phyloP scores from a whole-genome alignment of 2,888 invertebrate genomes.

The Stenodema calcarata region DNA sequence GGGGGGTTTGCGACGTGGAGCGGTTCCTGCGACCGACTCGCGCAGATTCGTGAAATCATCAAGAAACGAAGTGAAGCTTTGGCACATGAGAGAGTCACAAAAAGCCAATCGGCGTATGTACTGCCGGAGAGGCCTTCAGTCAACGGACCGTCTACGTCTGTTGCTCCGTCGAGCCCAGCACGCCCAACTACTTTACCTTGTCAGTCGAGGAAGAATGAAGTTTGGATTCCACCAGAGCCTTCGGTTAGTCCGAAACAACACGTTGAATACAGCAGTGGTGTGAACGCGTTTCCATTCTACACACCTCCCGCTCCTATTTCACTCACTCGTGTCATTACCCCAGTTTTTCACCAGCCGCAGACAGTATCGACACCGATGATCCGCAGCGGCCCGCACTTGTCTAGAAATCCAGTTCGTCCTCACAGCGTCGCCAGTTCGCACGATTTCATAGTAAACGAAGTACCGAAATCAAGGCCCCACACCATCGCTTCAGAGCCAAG shows the following conservation, averaged over 20 bases:
- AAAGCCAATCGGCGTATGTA: conserved; percentile 54
- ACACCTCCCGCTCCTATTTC: conserved; percentile 65
- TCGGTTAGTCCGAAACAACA: conserved; percentile 58
- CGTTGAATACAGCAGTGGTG: conserved; percentile 60
- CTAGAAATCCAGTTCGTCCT: conserved; percentile 49
- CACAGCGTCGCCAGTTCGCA: conserved; percentile 29
- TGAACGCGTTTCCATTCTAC: conserved; percentile 64
- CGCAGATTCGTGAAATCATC: conserved; percentile 54
- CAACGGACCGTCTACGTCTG: conserved; percentile 7
- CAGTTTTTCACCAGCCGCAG: conserved; percentile 59
- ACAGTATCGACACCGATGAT: conserved; percentile 59
- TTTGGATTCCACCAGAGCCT: conserved; percentile 56
- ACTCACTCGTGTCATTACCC: conserved; percentile 48
- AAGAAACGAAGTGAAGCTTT: conserved; percentile 52
- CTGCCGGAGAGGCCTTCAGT: neutral
- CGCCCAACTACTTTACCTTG: conserved; percentile 61
- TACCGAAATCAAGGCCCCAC: conserved; percentile 65
- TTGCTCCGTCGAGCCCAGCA: conserved; percentile 58
- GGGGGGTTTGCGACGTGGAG: conserved; percentile 59
- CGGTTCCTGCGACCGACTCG: conserved; percentile 57
- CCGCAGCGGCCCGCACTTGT: conserved; percentile 51
- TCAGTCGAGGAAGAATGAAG: conserved; percentile 51
- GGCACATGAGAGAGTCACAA: conserved; percentile 53
- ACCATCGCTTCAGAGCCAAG: conserved; percentile 66
- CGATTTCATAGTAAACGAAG: conserved; percentile 29